Evolutionary conservation across 2,797 vertebrate genomes (phyloP).

Genomic region (Parauchenoglanis ngamensis): DNA sequence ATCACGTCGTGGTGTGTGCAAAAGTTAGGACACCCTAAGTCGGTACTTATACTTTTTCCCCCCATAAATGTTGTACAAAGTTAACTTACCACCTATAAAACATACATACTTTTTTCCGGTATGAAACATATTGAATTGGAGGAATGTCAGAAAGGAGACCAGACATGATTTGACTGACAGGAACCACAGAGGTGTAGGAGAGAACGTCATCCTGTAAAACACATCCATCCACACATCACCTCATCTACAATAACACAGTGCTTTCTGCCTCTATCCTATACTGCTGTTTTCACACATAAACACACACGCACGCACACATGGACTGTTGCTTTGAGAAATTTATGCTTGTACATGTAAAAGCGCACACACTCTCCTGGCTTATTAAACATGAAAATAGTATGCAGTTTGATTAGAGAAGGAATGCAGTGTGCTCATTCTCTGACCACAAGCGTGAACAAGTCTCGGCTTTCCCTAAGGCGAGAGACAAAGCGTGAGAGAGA

Average conservation of each 20-base stretch:
- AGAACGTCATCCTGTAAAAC: slow-evolving; percentile 32
- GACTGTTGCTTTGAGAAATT: slow-evolving; percentile 3
- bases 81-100: background rate
- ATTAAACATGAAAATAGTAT: slow-evolving; percentile 28
- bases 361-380: slow-evolving; percentile 27
- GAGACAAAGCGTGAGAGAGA: slow-evolving; percentile 10
- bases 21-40: background rate
- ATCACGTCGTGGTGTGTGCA: background rate
- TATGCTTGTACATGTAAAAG: background rate
- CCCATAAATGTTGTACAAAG: background rate
- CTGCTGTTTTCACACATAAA: background rate
- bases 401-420: slow-evolving; percentile 43
- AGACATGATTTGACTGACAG: slow-evolving; percentile 26
- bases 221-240: slow-evolving; percentile 29
- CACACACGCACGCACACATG: background rate
- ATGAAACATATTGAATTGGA: background rate
- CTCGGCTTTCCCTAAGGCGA: slow-evolving; percentile 41
- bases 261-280: background rate
- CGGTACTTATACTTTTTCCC: background rate
- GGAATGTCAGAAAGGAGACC: slow-evolving; percentile 15
- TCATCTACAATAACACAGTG: background rate
- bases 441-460: slow-evolving; percentile 54
- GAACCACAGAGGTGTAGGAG: background rate
- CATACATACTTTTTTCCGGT: background rate
- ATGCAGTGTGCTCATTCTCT: slow-evolving; percentile 57